A percentile compares a stretch with the other conserved stretches of the same genome.
Conservation (phyloP, 2,888 invertebrate genomes). For the Prosopocoilus inquinatus region DNA sequence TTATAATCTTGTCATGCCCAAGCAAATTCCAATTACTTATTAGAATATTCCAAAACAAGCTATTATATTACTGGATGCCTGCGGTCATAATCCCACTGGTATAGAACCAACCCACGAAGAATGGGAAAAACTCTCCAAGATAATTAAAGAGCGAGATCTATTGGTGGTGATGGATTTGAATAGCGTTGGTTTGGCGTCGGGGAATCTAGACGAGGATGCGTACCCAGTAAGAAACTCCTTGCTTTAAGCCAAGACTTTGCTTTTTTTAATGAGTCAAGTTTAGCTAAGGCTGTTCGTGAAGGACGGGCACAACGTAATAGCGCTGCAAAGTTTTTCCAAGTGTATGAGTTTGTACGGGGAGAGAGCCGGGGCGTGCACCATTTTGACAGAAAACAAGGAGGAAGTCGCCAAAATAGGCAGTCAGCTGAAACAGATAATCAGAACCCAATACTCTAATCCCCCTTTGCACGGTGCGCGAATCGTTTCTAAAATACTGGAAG, state of each 20-base stretch:
- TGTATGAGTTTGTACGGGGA: conserved; percentile 95
- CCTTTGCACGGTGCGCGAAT: conserved; percentile 91
- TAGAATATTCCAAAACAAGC: conserved; percentile 91
- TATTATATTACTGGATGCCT: conserved; percentile 90
- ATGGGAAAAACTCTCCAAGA: conserved; percentile 82
- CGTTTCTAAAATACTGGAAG: conserved; percentile 79
- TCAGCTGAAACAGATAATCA: conserved; percentile 91
- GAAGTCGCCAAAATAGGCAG: conserved; percentile 84
- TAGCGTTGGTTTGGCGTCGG: conserved; percentile 94
- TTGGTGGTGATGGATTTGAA: conserved; percentile 98
- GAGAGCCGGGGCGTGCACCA: conserved; percentile 86
- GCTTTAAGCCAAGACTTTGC: not conserved
- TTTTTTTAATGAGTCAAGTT: not conserved
- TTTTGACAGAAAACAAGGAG: conserved; percentile 72
- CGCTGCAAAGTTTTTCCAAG: conserved; percentile 95
- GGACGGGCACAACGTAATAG: conserved; percentile 81
- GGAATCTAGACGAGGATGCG: conserved; percentile 84
- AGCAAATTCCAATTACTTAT: conserved; percentile 34
- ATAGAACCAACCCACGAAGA: conserved; percentile 86
- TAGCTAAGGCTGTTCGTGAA: conserved; percentile 74
- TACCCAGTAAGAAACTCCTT: conserved; percentile 57
- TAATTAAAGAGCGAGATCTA: conserved; percentile 77
- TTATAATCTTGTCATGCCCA: not conserved
- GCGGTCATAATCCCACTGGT: conserved; percentile 98
- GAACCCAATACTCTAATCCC: conserved; percentile 97